Evolutionary conservation across 1,140 invertebrate genomes (phyloP).

Genomic region (Lasioglossum albipes): DNA sequence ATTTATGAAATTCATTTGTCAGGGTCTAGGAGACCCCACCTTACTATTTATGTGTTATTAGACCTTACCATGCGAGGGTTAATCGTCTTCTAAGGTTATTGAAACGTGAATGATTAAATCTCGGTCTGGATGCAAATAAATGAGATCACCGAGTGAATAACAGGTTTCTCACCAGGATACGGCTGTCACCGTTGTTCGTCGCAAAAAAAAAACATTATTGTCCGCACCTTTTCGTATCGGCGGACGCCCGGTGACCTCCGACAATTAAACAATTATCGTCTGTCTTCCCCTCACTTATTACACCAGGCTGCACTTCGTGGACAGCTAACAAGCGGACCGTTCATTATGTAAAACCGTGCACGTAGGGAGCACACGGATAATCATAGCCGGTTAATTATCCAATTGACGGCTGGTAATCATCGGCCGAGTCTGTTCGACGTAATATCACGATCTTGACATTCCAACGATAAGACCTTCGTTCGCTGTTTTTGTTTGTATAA

Average conservation of each 20-base stretch:
- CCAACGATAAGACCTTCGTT: slow-evolving; percentile 1
- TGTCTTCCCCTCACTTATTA: slow-evolving; percentile 40
- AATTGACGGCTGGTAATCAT: slow-evolving; percentile 64
- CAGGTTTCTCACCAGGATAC: too few species aligned
- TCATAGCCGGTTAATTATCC: slow-evolving; percentile 68
- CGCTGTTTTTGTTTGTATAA: neutral
- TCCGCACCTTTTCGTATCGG: slow-evolving; percentile 22
- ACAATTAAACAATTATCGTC: slow-evolving; percentile 52
- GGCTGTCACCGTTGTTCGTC: neutral
- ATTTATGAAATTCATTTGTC: too few species aligned
- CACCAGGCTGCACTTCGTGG: slow-evolving; percentile 7
- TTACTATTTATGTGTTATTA: too few species aligned
- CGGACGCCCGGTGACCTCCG: slow-evolving; percentile 26
- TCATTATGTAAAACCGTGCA: slow-evolving; percentile 58
- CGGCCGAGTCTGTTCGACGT: slow-evolving; percentile 35
- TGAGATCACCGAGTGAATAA: too few species aligned
- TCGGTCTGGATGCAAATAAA: too few species aligned
- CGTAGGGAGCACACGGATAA: slow-evolving; percentile 55
- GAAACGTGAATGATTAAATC: too few species aligned
- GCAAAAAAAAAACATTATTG: neutral
- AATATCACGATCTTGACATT: slow-evolving; percentile 69
- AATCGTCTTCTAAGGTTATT: too few species aligned
- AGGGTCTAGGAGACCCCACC: too few species aligned
- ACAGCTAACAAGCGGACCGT: slow-evolving; percentile 33
- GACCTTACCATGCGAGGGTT: too few species aligned